Conservation (phyloP, 2,888 invertebrate genomes). For the Miltochrista miniata region DNA sequence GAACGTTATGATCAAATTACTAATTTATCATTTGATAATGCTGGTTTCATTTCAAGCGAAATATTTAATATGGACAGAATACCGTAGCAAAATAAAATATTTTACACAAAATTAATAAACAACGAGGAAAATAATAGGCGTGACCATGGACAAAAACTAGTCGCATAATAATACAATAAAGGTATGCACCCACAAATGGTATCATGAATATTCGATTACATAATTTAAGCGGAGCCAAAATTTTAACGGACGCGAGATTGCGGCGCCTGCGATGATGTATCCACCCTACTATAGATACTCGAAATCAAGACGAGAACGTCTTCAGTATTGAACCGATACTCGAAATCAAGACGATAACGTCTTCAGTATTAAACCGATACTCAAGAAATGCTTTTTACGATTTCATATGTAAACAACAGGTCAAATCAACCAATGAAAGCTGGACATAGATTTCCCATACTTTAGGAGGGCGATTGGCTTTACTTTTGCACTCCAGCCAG, state of each 20-base stretch:
- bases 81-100: too few species aligned
- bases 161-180: conserved; percentile 43
- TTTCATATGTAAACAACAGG: too few species aligned
- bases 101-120: not conserved
- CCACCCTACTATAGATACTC: conserved; percentile 42
- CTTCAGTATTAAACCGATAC: conserved; percentile 12
- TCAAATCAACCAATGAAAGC: too few species aligned
- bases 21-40: too few species aligned
- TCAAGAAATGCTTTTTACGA: not conserved
- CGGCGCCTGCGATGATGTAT: conserved; percentile 56
- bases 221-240: conserved; percentile 63
- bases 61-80: too few species aligned
- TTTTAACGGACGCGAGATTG: conserved; percentile 40
- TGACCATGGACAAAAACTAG: conserved; percentile 36
- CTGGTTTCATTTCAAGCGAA: too few species aligned
- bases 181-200: conserved; percentile 51
- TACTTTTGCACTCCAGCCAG: too few species aligned
- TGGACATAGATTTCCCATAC: too few species aligned
- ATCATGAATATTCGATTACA: conserved; percentile 71
- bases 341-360: conserved; percentile 10
- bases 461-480: too few species aligned
- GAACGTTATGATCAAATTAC: too few species aligned
- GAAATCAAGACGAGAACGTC: conserved; percentile 6
- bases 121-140: conserved; percentile 19
- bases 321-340: conserved; percentile 15